Evolutionary conservation across 2,113 vertebrate genomes (phyloP).

Genomic region (Percopsis transmontana): DNA sequence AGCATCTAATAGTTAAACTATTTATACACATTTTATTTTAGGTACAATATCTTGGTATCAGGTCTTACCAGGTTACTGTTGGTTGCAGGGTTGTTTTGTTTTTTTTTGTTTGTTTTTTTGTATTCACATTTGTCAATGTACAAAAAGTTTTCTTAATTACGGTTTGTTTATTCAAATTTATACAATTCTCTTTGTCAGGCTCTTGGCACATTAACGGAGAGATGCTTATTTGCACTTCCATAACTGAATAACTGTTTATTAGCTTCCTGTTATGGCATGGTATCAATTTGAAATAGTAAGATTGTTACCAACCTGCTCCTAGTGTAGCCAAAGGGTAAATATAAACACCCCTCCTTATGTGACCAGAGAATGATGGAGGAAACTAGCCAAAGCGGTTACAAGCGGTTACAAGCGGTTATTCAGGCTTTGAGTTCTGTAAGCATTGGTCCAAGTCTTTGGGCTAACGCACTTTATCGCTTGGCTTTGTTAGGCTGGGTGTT

Average conservation of each 20-base stretch:
- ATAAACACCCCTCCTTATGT: neutral
- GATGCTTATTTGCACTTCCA: too few species aligned
- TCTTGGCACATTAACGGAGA: too few species aligned
- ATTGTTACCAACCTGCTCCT: neutral
- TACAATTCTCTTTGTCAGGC: neutral
- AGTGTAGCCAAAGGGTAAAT: neutral
- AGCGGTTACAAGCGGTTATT: neutral
- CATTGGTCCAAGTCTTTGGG: conserved; percentile 10
- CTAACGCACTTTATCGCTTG: conserved; percentile 38
- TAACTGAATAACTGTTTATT: neutral
- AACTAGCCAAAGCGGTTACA: neutral
- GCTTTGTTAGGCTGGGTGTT: conserved; percentile 13
- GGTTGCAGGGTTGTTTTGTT: too few species aligned
- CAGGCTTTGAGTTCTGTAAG: conserved; percentile 3
- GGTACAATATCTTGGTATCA: too few species aligned
- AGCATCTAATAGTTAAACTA: too few species aligned
- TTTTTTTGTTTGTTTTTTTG: too few species aligned
- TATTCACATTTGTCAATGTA: too few species aligned
- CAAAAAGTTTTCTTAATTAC: too few species aligned
- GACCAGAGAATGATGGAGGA: neutral
- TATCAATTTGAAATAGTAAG: neutral
- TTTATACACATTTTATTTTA: too few species aligned
- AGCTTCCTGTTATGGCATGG: neutral
- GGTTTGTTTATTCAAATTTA: neutral
- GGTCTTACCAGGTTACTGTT: too few species aligned